Evolutionary conservation across 2,797 vertebrate species (phyloP), one percentile per base, ranked within the genome.

Genomic region (Enteromius radiatus): DNA sequence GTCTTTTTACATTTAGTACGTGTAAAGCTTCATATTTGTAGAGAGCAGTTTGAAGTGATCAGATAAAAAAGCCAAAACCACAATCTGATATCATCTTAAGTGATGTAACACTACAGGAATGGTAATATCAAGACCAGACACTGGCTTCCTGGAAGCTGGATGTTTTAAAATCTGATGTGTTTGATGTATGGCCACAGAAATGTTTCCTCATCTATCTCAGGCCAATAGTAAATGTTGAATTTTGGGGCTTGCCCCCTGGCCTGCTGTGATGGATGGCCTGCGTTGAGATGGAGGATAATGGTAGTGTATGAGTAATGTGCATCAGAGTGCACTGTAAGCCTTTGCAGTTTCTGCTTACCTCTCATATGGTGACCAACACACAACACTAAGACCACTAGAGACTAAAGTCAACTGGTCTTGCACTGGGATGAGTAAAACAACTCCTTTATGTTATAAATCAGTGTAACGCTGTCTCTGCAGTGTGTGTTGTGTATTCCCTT

Each of bases 221-320:
- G 95, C 95, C 95, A 96, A 96, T 95, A 96, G 96, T 96, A 96
- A 96, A 96, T 95, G 94, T 93, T 95, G 95, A 94, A 94, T 96
- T 96, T 96, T 95, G 94, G 91, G 93, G 92, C 95, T 28, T 95
- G 96, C 95, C 96, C 95, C 92, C 96, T 94, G 95, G 91, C 96
- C 95, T 93, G 93, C 93, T 95, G 96, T 98, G 97, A 98, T 96
- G 95, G 97, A 98, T 97, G 94, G 94, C 95, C 93, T 89, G 92
- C 94, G 92, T 95, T 95, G 92, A 95, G 95, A 94, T 88, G 90
- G 88, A 93, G 95, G 96, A 97, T 97, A 96, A 95, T 96, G 93
- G 95, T 91, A 95, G 95, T 83, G 95, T 96, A 94, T 97, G 97
- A 93, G 96, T 97, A 95, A 97, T 97, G 95, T 96, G 92, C 93